Base-by-base conservation (phyloP, 2,113 vertebrate species). In the Himantopus leucocephalus region DNA sequence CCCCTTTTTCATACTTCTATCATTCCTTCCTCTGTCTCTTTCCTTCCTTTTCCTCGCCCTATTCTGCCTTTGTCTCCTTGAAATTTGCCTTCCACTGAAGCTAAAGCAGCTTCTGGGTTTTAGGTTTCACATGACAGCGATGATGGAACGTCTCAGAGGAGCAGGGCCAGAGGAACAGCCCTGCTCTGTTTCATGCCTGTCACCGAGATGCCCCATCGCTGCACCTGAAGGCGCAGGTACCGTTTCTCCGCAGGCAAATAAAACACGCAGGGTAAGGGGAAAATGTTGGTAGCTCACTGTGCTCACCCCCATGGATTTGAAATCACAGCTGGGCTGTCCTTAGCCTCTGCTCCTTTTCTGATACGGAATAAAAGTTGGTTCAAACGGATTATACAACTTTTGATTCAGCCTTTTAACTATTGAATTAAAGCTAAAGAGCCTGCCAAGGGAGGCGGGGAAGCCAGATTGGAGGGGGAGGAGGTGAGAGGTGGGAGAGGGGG, bases 391-490 rank as follows among this genome's bases (percentile, higher is more conserved):
- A 98, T 97, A 96, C 97, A 98, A 98, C 97, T 98, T 98, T 98
- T 96, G 97, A 98, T 98, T 98, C 97, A 98, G 95, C 91, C 96
- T 96, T 98, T 98, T 98, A 96, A 98, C 97, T 98, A 98, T 97
- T 98, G 98, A 98, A 98, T 98, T 98, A 98, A 98, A 98, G 96
- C 97, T 98, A 95, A 98, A 98, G 97, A 98, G 97, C 80, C 96
- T 98, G 98, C 98, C 97, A 98, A 92, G 98, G 96, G 97, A 98
- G 98, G 98, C 97, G 97, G 97, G 96, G 97, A 98, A 98, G 98
- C 97, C 98, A 98, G 98, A 98, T 98, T 98, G 98, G 98, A 98
- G 98, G 97, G 96, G 98, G 98, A 98, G 98, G 98, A 98, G 98
- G 98, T 98, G 98, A 98, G 98, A 98, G 98, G 97, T 98, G 97